A percentile compares a stretch with the other conserved stretches of the same genome.
Evolutionary conservation across 2,888 invertebrate genomes (phyloP).

Genomic region (Ctenicera cuprea): DNA sequence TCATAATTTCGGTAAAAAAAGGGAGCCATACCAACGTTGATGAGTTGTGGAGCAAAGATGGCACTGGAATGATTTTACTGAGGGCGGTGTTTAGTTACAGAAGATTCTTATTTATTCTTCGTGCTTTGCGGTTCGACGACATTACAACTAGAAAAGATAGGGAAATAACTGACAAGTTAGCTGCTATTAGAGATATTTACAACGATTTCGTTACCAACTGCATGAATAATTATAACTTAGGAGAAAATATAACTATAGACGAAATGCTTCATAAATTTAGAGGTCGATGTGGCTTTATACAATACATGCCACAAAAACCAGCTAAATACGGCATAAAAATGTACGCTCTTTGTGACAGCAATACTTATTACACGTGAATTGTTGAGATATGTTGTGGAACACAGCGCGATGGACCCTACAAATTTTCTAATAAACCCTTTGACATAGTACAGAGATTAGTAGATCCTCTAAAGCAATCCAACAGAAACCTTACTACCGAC

Average conservation of each 20-base stretch:
- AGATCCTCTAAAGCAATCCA: too few relatives aligned
- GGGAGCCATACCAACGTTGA: background rate
- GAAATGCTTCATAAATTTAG: conserved; percentile 49
- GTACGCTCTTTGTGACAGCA: background rate
- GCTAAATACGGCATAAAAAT: background rate
- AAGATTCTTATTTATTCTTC: conserved; percentile 49
- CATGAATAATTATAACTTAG: conserved; percentile 43
- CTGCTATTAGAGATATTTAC: too few relatives aligned
- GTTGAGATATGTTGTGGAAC: too few relatives aligned
- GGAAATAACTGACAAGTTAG: conserved; percentile 7
- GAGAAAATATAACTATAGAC: conserved; percentile 50
- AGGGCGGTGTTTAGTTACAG: conserved; percentile 53
- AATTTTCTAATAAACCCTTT: too few relatives aligned
- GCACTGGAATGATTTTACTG: conserved; percentile 56
- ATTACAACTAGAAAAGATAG: conserved; percentile 26
- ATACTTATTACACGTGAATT: background rate
- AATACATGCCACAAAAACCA: too few relatives aligned
- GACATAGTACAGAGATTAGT: too few relatives aligned
- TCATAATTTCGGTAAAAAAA: conserved; percentile 16
- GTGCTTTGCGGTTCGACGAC: conserved; percentile 46
- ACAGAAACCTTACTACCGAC: too few relatives aligned
- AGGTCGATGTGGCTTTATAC: conserved; percentile 38
- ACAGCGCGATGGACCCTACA: too few relatives aligned
- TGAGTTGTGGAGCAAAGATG: conserved; percentile 57
- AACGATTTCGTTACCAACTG: conserved; percentile 30